phyloP scores from a whole-genome alignment of 1,140 invertebrate genomes.

The Acromyrmex charruanus region DNA sequence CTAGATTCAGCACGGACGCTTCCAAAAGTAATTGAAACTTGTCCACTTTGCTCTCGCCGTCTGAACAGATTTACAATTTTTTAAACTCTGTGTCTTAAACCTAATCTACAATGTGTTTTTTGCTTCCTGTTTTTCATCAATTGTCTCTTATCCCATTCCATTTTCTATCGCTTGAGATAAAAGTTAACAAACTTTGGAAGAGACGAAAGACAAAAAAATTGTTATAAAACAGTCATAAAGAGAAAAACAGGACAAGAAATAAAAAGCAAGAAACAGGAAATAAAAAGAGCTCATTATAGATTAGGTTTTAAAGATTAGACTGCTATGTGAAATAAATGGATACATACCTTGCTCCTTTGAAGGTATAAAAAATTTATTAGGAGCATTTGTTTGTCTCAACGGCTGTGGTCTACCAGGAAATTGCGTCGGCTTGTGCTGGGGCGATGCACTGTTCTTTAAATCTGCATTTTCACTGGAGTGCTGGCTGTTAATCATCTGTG shows the following conservation, averaged over 20 bases:
- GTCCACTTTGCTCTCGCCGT: conserved; percentile 92
- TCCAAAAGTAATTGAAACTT: conserved; percentile 93
- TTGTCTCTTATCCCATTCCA: no score
- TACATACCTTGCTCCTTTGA: conserved; percentile 86
- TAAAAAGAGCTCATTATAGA: no score
- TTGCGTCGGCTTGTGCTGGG: conserved; percentile 79
- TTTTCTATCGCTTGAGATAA: no score
- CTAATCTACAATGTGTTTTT: no score
- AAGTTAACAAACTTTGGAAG: no score
- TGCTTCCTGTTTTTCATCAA: no score
- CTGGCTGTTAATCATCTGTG: conserved; percentile 73
- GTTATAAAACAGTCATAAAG: no score
- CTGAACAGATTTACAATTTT: conserved; percentile 69
- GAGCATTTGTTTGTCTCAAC: conserved; percentile 78
- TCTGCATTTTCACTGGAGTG: conserved; percentile 70
- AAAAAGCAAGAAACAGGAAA: no score
- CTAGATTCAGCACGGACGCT: conserved; percentile 91
- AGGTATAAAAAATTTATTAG: conserved; percentile 85
- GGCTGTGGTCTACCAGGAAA: conserved; percentile 85
- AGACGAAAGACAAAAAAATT: no score
- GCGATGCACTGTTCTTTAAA: conserved; percentile 74
- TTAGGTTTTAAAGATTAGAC: neutral
- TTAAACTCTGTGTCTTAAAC: neutral
- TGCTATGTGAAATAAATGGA: neutral
- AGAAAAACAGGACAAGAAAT: no score